phyloP scores from a whole-genome alignment of 2,888 invertebrate species.

The Notodonta ziczac region DNA sequence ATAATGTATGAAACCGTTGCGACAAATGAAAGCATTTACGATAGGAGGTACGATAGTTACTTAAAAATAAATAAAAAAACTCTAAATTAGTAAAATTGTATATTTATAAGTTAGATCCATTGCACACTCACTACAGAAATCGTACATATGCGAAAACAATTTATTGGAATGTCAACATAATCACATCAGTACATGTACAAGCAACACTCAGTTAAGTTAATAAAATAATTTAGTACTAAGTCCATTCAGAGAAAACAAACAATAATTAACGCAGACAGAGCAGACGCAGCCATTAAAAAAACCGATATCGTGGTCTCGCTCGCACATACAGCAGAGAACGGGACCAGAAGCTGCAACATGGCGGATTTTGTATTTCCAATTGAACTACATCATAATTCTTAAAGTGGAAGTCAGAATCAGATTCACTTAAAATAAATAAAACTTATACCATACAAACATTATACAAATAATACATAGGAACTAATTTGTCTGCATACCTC shows the following conservation, averaged over 20 bases:
- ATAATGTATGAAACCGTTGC: no score
- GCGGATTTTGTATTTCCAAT: background rate
- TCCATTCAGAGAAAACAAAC: background rate
- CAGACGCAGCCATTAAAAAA: background rate
- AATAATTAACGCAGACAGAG: background rate
- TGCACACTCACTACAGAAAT: slow-evolving; percentile 19
- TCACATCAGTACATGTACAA: slow-evolving; percentile 22
- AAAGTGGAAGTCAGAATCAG: slow-evolving; percentile 5
- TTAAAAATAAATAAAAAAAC: no score
- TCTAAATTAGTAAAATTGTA: slow-evolving; percentile 15
- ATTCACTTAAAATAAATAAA: background rate
- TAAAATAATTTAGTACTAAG: background rate
- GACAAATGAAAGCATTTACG: no score
- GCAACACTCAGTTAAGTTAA: slow-evolving; percentile 13
- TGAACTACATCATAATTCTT: slow-evolving; percentile 1
- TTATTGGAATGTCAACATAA: slow-evolving; percentile 35
- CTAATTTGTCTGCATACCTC: background rate
- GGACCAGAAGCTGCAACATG: background rate
- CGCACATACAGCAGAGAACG: background rate
- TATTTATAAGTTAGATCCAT: slow-evolving; percentile 18
- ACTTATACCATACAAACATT: background rate
- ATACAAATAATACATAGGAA: background rate
- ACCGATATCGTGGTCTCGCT: background rate
- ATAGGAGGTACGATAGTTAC: no score
- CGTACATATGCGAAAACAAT: slow-evolving; percentile 12